Conservation (phyloP, 1,140 invertebrate genomes). For the Sminthurides bifidus region DNA sequence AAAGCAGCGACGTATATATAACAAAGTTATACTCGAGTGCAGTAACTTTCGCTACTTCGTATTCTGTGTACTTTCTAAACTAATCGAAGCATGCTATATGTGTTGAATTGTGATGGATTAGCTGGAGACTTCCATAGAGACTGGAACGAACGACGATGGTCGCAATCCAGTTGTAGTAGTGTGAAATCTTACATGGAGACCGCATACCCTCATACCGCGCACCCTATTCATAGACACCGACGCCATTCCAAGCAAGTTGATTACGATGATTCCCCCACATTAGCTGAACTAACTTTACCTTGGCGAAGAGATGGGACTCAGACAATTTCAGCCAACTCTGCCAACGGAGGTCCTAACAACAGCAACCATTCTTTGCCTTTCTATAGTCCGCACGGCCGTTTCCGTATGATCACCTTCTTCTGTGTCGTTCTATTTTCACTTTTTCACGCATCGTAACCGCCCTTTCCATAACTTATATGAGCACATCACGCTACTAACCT, state of each 20-base stretch:
- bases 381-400: neutral
- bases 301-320: constrained; percentile 49
- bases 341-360: neutral
- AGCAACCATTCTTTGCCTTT: neutral
- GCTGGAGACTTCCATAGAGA: constrained; percentile 25
- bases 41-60: no score
- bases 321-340: neutral
- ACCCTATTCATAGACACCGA: constrained; percentile 47
- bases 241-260: constrained; percentile 46
- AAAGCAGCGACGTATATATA: no score
- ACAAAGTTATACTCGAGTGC: no score
- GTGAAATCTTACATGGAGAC: constrained; percentile 41
- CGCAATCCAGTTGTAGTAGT: constrained; percentile 23
- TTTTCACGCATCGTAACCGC: neutral
- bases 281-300: constrained; percentile 57
- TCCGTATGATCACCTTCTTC: constrained; percentile 4
- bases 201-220: constrained; percentile 50
- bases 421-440: constrained; percentile 2
- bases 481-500: no score
- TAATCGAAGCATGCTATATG: no score
- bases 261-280: constrained; percentile 44
- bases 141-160: constrained; percentile 31
- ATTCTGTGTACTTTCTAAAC: no score
- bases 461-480: neutral
- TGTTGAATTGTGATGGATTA: neutral